phyloP scores from a whole-genome alignment of 2,888 invertebrate genomes.

The Caenorhabditis sulstoni region DNA sequence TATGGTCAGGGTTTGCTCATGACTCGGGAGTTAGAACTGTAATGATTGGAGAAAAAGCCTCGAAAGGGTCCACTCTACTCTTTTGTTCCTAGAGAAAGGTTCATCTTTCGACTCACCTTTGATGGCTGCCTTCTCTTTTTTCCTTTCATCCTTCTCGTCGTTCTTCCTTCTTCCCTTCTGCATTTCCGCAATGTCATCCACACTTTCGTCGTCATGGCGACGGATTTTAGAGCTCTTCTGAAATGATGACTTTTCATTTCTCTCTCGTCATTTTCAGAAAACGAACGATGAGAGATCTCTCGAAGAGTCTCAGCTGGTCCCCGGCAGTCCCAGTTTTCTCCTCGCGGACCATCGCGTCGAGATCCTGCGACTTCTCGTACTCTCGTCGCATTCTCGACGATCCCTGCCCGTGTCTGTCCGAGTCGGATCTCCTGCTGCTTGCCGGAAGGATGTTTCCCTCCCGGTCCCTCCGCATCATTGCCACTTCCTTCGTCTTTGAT shows the following conservation, averaged over 20 bases:
- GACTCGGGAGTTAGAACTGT: no score
- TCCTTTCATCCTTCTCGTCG: conserved; percentile 72
- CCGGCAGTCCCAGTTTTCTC: conserved; percentile 88
- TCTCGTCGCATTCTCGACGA: conserved; percentile 71
- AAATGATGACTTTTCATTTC: no score
- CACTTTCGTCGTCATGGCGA: conserved; percentile 75
- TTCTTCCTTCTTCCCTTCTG: conserved; percentile 70
- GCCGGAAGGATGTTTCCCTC: conserved; percentile 70
- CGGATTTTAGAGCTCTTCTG: conserved; percentile 74
- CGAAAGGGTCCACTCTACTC: no score
- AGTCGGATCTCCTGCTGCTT: conserved; percentile 57
- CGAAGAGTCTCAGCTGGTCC: conserved; percentile 89
- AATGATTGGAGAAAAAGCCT: no score
- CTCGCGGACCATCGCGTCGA: conserved; percentile 83
- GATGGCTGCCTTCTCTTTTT: conserved; percentile 61
- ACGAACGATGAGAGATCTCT: conserved; percentile 70
- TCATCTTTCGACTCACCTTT: conserved; percentile 63
- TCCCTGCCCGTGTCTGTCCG: conserved; percentile 62
- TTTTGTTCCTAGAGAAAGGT: no score
- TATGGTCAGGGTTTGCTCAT: no score
- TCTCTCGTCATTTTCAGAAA: neutral
- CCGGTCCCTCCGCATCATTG: conserved; percentile 66
- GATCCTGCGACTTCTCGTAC: conserved; percentile 67
- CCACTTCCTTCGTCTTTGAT: conserved; percentile 59
- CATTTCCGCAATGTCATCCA: conserved; percentile 77